These are phyloP conservation scores for Megalopta genalis DNA, from an alignment of 1,140 invertebrate species.

Conservation along the genomic window DNA sequence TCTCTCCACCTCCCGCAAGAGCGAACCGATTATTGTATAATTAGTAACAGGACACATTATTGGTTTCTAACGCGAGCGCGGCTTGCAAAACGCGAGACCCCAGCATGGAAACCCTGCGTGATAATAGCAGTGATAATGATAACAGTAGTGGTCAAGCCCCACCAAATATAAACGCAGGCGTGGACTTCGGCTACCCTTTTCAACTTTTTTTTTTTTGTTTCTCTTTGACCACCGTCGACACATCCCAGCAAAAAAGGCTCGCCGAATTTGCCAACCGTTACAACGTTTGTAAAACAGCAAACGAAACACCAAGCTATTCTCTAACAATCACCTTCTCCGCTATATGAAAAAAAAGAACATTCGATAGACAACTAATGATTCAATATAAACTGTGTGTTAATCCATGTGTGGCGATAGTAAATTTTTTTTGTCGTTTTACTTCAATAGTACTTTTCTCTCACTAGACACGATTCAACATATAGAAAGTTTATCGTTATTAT, in stretches of 20 bases:
- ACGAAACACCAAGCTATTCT: conserved; percentile 78
- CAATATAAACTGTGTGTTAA: conserved; percentile 67
- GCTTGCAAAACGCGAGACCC: conserved; percentile 29
- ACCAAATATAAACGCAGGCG: conserved; percentile 71
- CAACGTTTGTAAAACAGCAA: conserved; percentile 76
- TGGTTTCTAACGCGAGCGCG: conserved; percentile 42
- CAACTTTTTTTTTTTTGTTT: conserved; percentile 29
- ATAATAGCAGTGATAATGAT: conserved; percentile 70
- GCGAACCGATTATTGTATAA: conserved; percentile 35
- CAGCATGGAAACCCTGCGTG: conserved; percentile 56
- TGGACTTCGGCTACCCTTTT: conserved; percentile 63
- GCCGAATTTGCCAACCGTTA: conserved; percentile 62
- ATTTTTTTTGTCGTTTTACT: conserved; percentile 70
- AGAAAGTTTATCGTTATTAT: conserved; percentile 79
- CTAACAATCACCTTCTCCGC: conserved; percentile 73
- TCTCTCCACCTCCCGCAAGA: conserved; percentile 2
- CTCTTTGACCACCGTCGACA: conserved; percentile 35
- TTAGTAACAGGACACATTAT: conserved; percentile 37
- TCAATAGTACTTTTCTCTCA: conserved; percentile 74
- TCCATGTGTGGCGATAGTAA: conserved; percentile 69
- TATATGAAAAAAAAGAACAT: conserved; percentile 60
- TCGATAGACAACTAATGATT: conserved; percentile 69
- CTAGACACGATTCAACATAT: conserved; percentile 80
- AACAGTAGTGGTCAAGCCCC: conserved; percentile 72
- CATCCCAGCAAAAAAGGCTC: conserved; percentile 50